Conservation (phyloP, 53 echinoderm and acorn worm species). For the Echinometra lucunter region DNA sequence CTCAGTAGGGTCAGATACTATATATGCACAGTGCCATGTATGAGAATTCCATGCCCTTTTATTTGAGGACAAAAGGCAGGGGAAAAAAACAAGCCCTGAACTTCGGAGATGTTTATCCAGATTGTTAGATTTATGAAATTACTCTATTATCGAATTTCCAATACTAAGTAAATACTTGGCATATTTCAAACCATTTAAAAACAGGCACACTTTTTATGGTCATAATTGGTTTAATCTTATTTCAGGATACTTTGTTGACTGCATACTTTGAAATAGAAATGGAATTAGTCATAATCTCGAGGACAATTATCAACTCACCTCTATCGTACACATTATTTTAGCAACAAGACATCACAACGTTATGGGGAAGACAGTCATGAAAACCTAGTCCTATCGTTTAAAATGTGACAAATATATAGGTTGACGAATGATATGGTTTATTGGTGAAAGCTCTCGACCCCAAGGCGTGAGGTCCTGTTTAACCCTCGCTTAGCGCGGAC, state of each 20-base stretch:
- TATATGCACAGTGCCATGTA: neutral
- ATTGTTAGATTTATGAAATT: constrained; percentile 41
- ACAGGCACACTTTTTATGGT: neutral
- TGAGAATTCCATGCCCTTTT: neutral
- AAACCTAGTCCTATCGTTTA: too few species aligned
- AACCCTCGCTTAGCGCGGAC: too few species aligned
- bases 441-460: too few species aligned
- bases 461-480: too few species aligned
- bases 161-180: neutral
- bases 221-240: neutral
- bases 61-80: constrained; percentile 23
- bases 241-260: neutral
- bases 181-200: neutral
- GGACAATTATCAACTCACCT: neutral
- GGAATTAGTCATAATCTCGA: neutral
- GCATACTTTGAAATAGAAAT: neutral
- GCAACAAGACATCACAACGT: too few species aligned
- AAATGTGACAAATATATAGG: too few species aligned
- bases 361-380: too few species aligned
- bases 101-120: constrained; percentile 37
- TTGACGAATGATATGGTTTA: too few species aligned
- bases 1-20: neutral
- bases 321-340: too few species aligned
- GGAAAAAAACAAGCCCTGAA: constrained; percentile 57
- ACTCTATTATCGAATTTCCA: neutral